These are phyloP conservation scores for Syngnathus rostellatus DNA, from an alignment of 2,797 vertebrate genomes.

Conservation along the genomic window DNA sequence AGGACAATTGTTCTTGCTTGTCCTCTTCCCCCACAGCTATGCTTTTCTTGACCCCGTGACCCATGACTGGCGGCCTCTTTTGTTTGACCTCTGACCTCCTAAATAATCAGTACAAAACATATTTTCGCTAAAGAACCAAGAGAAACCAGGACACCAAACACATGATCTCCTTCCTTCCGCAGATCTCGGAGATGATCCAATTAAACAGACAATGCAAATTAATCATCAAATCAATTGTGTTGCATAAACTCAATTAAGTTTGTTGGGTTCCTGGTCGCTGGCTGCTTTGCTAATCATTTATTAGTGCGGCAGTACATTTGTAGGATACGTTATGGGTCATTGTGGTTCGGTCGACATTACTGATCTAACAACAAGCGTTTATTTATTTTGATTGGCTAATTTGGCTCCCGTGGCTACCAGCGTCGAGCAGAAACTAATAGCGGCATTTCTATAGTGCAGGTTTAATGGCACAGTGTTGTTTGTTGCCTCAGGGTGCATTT, in stretches of 20 bases:
- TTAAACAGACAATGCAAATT: neutral
- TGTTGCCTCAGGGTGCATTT: neutral
- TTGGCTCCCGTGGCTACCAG: neutral
- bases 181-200: neutral
- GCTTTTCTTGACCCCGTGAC: neutral
- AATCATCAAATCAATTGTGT: neutral
- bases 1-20: neutral
- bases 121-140: neutral
- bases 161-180: constrained; percentile 3
- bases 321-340: neutral
- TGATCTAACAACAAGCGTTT: neutral
- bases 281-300: neutral
- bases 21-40: neutral
- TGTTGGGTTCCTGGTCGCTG: neutral
- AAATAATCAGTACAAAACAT: neutral
- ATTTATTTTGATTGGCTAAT: neutral
- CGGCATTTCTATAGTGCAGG: neutral
- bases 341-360: neutral
- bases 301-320: neutral
- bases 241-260: neutral
- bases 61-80: neutral
- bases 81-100: neutral
- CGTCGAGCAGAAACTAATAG: neutral
- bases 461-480: neutral
- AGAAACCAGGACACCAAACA: neutral